These are phyloP conservation scores for Sprattus sprattus DNA, from an alignment of 2,113 vertebrate species.

Conservation along the genomic window DNA sequence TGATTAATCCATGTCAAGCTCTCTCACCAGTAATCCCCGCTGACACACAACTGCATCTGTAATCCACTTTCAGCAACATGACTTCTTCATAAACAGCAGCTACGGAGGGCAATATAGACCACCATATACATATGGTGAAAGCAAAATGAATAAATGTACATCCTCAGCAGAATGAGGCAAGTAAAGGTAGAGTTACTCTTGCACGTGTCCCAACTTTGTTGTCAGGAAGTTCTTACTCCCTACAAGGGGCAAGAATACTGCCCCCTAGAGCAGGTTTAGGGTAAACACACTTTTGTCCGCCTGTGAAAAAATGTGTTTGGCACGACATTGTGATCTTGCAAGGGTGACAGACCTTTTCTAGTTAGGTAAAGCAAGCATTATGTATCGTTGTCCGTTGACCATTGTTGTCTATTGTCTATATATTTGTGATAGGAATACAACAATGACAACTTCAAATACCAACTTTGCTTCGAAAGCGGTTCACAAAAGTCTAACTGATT, in stretches of 20 bases:
- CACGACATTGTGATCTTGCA: no score
- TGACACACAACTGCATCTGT: slow-evolving; percentile 16
- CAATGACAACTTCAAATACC: no score
- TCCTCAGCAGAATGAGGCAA: slow-evolving; percentile 18
- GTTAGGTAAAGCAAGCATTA: no score
- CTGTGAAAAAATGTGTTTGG: not conserved
- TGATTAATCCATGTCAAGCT: slow-evolving; percentile 38
- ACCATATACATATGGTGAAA: not conserved
- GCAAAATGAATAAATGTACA: not conserved
- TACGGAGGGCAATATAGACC: not conserved
- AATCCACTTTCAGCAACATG: slow-evolving; percentile 32
- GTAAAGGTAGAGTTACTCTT: not conserved
- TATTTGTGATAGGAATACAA: no score
- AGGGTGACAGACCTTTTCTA: no score
- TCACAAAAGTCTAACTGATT: no score
- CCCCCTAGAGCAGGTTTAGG: slow-evolving; percentile 30
- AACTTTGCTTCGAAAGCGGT: no score
- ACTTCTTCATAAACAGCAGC: not conserved
- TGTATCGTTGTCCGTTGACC: no score
- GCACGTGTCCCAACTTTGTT: not conserved
- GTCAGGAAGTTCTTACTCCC: not conserved
- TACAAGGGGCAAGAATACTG: not conserved
- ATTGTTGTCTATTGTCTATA: no score
- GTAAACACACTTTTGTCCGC: slow-evolving; percentile 2
- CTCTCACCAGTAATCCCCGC: slow-evolving; percentile 36